These are phyloP conservation scores for Triops cancriformis DNA, from an alignment of 1,140 invertebrate genomes.

Conservation along the genomic window DNA sequence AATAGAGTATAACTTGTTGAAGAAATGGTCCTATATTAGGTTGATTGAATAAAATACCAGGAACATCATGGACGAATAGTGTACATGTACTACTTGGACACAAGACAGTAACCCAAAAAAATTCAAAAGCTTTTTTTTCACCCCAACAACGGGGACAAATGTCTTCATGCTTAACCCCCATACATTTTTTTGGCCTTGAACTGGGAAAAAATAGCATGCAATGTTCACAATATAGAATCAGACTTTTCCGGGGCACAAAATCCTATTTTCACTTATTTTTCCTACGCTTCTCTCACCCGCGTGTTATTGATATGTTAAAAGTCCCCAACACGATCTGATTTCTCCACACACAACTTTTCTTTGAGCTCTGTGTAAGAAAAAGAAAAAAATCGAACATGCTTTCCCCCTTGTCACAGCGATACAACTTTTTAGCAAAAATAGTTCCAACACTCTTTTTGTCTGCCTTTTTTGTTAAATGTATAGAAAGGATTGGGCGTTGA, in stretches of 20 bases:
- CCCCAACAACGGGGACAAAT: not conserved
- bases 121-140: not conserved
- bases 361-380: not conserved
- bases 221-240: not conserved
- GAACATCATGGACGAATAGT: not conserved
- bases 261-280: not conserved
- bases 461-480: not conserved
- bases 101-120: not conserved
- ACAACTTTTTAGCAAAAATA: constrained; percentile 6
- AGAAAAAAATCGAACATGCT: not conserved
- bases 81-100: not conserved
- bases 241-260: not conserved
- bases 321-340: not conserved
- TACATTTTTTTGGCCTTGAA: not conserved
- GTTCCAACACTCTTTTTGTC: not conserved
- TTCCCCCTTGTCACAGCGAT: not conserved
- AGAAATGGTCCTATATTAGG: no score
- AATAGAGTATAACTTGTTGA: no score
- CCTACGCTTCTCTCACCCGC: not conserved
- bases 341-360: not conserved
- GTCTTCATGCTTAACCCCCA: not conserved
- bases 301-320: constrained; percentile 14
- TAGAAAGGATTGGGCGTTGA: constrained; percentile 3
- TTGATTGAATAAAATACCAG: no score
- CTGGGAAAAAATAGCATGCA: not conserved